Percentiles rank a stretch among this genome's conserved stretches.
Conservation (phyloP, 1,140 invertebrate genomes). For the Tribolium castaneum region DNA sequence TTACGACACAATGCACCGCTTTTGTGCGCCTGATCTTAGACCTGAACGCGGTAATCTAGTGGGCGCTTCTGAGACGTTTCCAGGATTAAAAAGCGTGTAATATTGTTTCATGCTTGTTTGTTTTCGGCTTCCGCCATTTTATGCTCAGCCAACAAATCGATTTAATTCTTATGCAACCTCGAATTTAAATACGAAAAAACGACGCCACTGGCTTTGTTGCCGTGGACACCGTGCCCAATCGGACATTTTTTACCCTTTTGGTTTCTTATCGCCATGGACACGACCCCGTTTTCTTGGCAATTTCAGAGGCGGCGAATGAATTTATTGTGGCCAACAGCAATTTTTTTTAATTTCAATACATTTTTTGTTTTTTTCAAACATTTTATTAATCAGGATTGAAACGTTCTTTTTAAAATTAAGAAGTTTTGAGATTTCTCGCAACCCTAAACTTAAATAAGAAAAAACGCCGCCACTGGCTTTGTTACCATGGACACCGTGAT, state of each 20-base stretch:
- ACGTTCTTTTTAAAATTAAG: too few species aligned
- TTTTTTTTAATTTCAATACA: too few species aligned
- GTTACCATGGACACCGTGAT: too few species aligned
- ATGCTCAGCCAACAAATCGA: constrained; percentile 1
- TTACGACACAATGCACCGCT: constrained; percentile 12
- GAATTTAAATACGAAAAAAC: not conserved
- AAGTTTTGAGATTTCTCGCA: too few species aligned
- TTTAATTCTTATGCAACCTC: not conserved
- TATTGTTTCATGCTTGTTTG: constrained; percentile 58
- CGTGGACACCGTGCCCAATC: too few species aligned
- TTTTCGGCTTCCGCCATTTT: constrained; percentile 47
- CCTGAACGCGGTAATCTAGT: constrained; percentile 32
- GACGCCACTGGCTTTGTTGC: not conserved
- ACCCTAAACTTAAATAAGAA: not conserved
- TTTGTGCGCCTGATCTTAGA: constrained; percentile 27
- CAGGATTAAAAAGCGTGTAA: constrained; percentile 57
- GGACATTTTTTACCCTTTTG: too few species aligned
- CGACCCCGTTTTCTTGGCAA: too few species aligned
- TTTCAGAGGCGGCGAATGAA: too few species aligned
- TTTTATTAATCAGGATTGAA: too few species aligned
- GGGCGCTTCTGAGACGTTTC: constrained; percentile 24
- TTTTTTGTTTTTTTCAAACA: too few species aligned
- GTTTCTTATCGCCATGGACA: too few species aligned
- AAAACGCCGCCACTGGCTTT: not conserved
- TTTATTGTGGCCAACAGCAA: too few species aligned